Percentiles rank a stretch among this genome's conserved stretches.
Evolutionary conservation across 2,113 vertebrate genomes (phyloP).

Genomic region (Petrocephalus zakoni): DNA sequence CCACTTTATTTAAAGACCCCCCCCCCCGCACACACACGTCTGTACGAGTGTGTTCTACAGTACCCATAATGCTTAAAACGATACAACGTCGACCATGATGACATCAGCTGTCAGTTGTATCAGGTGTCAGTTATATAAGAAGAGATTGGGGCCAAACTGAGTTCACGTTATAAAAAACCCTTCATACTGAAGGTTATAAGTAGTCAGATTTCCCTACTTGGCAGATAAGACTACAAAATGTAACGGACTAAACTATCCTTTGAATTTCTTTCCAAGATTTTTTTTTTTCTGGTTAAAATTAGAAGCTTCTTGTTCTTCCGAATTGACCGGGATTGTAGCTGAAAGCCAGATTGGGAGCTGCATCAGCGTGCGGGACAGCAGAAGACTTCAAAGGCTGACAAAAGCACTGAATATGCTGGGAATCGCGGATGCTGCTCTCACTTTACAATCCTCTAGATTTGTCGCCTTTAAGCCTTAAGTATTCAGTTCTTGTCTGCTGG

Average conservation of each 20-base stretch:
- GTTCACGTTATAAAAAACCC: neutral
- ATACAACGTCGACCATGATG: neutral
- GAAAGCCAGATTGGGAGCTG: neutral
- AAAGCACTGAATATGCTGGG: neutral
- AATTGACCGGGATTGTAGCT: neutral
- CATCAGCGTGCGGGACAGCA: neutral
- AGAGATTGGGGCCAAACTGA: neutral
- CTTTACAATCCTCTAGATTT: neutral
- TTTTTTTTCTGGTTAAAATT: neutral
- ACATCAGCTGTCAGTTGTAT: neutral
- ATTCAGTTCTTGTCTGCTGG: neutral
- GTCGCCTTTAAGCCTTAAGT: neutral
- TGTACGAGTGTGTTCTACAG: neutral
- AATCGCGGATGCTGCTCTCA: neutral
- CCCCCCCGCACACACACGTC: neutral
- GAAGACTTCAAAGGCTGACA: neutral
- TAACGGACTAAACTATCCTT: neutral
- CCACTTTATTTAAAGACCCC: neutral
- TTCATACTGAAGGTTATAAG: neutral
- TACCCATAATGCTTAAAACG: neutral
- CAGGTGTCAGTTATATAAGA: neutral
- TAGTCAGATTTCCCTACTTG: neutral
- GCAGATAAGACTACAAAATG: neutral
- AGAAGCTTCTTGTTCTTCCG: neutral
- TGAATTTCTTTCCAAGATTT: neutral